Percentiles rank a stretch among this genome's conserved stretches.
Conservation (phyloP, 64 coral and sea anemone species). For the Actinia tenebrosa region DNA sequence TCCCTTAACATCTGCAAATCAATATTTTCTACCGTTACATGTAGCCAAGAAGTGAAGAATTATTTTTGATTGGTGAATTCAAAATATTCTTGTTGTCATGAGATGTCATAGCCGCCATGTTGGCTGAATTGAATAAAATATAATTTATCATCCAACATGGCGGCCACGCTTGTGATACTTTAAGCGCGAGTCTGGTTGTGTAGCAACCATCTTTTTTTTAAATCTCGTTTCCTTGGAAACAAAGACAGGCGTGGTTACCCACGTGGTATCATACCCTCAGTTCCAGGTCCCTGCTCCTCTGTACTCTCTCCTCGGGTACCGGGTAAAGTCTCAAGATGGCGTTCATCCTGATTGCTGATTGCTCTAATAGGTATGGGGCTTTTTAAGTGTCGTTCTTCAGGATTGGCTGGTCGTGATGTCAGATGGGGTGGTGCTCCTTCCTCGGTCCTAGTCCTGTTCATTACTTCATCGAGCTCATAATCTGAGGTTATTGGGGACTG, state of each 20-base stretch:
- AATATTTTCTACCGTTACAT: not conserved
- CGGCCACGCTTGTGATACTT: no score
- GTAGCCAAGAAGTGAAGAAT: not conserved
- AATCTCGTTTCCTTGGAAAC: no score
- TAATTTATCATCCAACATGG: no score
- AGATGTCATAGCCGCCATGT: no score
- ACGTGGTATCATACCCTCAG: not conserved
- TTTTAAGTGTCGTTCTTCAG: not conserved
- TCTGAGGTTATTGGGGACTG: conserved; percentile 45
- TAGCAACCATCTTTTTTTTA: no score
- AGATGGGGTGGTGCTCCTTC: not conserved
- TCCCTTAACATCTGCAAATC: not conserved
- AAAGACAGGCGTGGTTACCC: not conserved
- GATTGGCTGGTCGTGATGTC: conserved; percentile 2
- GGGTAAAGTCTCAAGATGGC: not conserved
- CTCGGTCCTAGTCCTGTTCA: not conserved
- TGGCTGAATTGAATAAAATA: no score
- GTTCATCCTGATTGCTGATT: not conserved
- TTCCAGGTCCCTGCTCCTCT: not conserved
- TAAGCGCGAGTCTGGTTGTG: no score
- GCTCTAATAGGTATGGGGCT: conserved; percentile 17
- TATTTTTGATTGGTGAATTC: no score
- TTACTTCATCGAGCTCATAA: conserved; percentile 16
- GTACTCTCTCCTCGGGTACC: conserved; percentile 1
- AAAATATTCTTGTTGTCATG: not conserved